A percentile compares a stretch with the other conserved stretches of the same genome.
These are phyloP conservation scores for Prunella fulvescens DNA, from an alignment of 2,113 vertebrate genomes.

Conservation along the genomic window DNA sequence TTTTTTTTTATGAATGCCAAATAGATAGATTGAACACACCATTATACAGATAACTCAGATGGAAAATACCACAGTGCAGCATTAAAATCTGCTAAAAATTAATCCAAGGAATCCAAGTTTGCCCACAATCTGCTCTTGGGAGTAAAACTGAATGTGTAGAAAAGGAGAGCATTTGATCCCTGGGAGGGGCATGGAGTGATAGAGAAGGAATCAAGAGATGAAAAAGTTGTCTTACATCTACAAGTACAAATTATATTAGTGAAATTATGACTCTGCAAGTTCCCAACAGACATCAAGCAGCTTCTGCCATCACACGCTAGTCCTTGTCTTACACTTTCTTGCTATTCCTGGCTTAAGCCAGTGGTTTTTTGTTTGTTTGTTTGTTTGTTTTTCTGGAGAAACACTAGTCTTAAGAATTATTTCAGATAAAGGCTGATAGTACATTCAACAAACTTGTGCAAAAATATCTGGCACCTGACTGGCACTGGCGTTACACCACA, in stretches of 20 bases:
- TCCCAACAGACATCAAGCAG: background rate
- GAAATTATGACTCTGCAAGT: background rate
- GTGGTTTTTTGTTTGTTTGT: background rate
- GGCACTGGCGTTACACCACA: background rate
- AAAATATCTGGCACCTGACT: background rate
- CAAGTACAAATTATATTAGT: background rate
- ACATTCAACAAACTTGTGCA: background rate
- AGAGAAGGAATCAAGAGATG: background rate
- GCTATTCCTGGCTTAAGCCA: background rate
- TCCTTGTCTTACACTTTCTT: background rate
- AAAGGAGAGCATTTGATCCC: background rate
- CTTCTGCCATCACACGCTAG: background rate
- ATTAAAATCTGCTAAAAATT: conserved; percentile 22
- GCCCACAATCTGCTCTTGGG: background rate
- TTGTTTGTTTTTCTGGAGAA: background rate
- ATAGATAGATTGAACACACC: background rate
- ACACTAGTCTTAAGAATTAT: background rate
- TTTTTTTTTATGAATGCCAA: background rate
- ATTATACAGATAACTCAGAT: conserved; percentile 28
- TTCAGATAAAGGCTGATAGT: background rate
- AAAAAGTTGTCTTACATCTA: background rate
- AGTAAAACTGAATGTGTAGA: background rate
- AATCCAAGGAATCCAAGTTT: background rate
- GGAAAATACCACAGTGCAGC: background rate
- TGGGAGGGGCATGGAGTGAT: background rate